Base-by-base conservation (phyloP, 2,113 vertebrate genomes). In the Corythornis vintsioides region DNA sequence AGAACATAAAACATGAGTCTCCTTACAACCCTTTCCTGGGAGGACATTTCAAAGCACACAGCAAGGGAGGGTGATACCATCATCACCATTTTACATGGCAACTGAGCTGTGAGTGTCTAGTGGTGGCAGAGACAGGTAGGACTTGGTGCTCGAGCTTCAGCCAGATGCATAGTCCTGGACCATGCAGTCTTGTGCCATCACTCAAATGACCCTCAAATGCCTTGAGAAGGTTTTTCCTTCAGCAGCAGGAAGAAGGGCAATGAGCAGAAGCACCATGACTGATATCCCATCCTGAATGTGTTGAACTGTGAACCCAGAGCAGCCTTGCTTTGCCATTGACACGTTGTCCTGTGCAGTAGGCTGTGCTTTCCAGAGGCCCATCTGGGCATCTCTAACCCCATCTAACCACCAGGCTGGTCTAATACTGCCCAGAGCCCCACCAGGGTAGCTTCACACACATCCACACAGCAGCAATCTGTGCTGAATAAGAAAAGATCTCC, bases 371-470 rank as follows among this genome's bases (percentile, higher is more conserved):
- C 60, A 65, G 33, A 63, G 11, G 25, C 21, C 28, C 47, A 56
- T 21, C 56, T 82, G 50, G 50, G 16, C 70, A 81, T 25, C 65
- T 65, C 56, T 40, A 45, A 42, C 18, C 20, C 17, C 33, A 55
- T 3, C 21, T 29, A 76, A 75, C n/a, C 77, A 66, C 25, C 53
- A 48, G 40, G 13, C 15, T 45, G 47, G 26, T 42, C 33, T 29
- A 3, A 1, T 21, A 33, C 24, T 60, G 59, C 45, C 50, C 0
- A 0, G 59, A 83, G 29, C 60, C 50, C 42, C 26, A 59, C 20
- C 38, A 64, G 71, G 38, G 18, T 4, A 71, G 11, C 50, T 86
- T 47, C 55, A 60, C 28, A 60, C 40, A 26, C 26, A 77, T 42
- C 25, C 42, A 31, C 28, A 35, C 21, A 71, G 24, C 43, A 65